Evolutionary conservation across 2,888 invertebrate species (phyloP).

Genomic region (Drosophila bunnanda): DNA sequence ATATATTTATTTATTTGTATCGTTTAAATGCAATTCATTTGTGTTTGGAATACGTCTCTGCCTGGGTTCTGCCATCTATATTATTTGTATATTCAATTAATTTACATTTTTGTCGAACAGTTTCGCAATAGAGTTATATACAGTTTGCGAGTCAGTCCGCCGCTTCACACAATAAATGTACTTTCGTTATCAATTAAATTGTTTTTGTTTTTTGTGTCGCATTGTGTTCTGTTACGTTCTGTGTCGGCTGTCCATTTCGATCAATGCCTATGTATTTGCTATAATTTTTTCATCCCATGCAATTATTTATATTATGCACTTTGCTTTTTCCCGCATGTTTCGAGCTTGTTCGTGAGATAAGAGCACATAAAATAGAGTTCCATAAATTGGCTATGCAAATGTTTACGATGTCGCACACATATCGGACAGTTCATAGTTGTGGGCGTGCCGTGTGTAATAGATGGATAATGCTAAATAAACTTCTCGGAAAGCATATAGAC

Average conservation of each 20-base stretch:
- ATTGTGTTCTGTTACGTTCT: slow-evolving; percentile 6
- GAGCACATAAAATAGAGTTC: slow-evolving; percentile 50
- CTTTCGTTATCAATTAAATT: slow-evolving; percentile 53
- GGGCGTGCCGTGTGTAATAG: slow-evolving; percentile 19
- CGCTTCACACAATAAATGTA: slow-evolving; percentile 49
- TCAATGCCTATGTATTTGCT: slow-evolving; percentile 39
- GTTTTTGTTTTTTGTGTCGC: slow-evolving; percentile 31
- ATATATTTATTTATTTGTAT: slow-evolving; percentile 46
- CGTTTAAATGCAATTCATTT: slow-evolving; percentile 72
- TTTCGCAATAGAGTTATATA: slow-evolving; percentile 64
- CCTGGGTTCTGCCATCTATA: slow-evolving; percentile 33
- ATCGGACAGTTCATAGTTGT: slow-evolving; percentile 27
- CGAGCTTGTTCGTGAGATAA: slow-evolving; percentile 46
- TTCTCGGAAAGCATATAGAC: slow-evolving; percentile 30
- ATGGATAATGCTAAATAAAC: slow-evolving; percentile 28
- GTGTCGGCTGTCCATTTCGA: slow-evolving; percentile 24
- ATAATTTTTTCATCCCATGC: slow-evolving; percentile 37
- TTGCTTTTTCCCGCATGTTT: slow-evolving; percentile 37
- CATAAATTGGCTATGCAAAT: slow-evolving; percentile 50
- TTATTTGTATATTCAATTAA: slow-evolving; percentile 60
- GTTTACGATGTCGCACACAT: slow-evolving; percentile 33
- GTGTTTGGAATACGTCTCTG: slow-evolving; percentile 69
- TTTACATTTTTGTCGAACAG: slow-evolving; percentile 68
- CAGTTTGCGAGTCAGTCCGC: slow-evolving; percentile 59
- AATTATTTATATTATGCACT: slow-evolving; percentile 46